These are phyloP conservation scores for Cyprinodon diabolis DNA, from an alignment of 2,797 vertebrate species.

Conservation along the genomic window DNA sequence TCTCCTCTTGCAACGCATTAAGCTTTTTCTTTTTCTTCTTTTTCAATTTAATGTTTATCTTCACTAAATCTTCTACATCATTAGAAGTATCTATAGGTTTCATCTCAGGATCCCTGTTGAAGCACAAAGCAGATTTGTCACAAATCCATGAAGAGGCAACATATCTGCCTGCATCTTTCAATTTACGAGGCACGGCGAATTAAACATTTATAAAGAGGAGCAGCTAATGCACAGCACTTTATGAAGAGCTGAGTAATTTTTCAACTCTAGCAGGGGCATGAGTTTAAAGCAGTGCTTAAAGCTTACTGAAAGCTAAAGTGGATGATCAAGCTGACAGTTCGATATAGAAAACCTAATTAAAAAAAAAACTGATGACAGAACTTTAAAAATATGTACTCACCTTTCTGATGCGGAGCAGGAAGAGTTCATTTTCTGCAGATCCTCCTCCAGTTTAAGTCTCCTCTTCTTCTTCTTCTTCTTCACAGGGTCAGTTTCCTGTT, in stretches of 20 bases:
- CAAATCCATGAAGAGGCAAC: neutral
- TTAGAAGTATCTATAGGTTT: constrained; percentile 24
- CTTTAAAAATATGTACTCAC: constrained; percentile 45
- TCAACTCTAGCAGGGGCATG: neutral
- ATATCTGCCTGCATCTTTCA: neutral
- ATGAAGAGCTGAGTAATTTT: constrained; percentile 5
- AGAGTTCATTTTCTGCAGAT: constrained; percentile 35
- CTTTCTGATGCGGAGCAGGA: constrained; percentile 47
- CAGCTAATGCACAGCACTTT: neutral
- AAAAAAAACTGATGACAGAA: neutral
- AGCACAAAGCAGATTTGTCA: neutral
- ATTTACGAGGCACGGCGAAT: neutral
- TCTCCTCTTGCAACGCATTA: constrained; percentile 68
- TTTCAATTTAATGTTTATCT: constrained; percentile 61
- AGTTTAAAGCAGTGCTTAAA: neutral
- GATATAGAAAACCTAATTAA: neutral
- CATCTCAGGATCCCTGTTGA: constrained; percentile 36
- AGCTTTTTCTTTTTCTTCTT: constrained; percentile 67
- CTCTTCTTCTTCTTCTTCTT: constrained; percentile 61
- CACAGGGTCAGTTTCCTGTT: constrained; percentile 25
- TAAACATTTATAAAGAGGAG: constrained; percentile 5
- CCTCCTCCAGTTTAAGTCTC: constrained; percentile 43
- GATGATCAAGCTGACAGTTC: neutral
- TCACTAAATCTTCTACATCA: constrained; percentile 20
- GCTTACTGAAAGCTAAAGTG: neutral